These are phyloP conservation scores for Diadema setosum DNA, from an alignment of 35 echinoderm and acorn worm genomes.

Conservation along the genomic window DNA sequence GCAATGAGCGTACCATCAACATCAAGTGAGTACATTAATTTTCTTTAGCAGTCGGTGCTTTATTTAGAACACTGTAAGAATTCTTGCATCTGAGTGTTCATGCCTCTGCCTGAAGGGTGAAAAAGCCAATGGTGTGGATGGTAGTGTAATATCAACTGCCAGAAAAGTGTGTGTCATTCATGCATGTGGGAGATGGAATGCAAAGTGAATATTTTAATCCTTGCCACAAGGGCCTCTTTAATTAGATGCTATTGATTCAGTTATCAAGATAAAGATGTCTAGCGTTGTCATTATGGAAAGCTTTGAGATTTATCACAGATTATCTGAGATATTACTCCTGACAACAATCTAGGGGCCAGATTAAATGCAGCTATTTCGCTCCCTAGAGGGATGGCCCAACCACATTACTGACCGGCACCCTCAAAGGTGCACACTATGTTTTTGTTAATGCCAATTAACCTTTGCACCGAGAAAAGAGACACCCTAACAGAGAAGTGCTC, in stretches of 20 bases:
- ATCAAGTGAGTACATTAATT: slow-evolving; percentile 74
- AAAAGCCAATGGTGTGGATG: neutral
- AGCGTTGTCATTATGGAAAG: too few relatives aligned
- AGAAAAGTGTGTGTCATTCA: neutral
- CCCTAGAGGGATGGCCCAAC: too few relatives aligned
- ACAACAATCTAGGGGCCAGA: too few relatives aligned
- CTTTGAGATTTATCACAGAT: too few relatives aligned
- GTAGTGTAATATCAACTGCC: neutral
- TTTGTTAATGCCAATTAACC: too few relatives aligned
- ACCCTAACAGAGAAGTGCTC: too few relatives aligned
- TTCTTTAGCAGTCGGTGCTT: neutral
- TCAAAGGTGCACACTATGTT: too few relatives aligned
- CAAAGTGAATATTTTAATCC: neutral
- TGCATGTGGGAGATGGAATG: neutral
- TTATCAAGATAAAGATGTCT: neutral
- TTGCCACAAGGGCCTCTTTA: too few relatives aligned
- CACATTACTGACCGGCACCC: too few relatives aligned
- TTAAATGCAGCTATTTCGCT: too few relatives aligned
- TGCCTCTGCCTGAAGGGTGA: neutral
- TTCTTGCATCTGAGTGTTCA: neutral
- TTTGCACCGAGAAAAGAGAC: too few relatives aligned
- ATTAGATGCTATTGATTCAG: neutral
- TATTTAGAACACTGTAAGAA: neutral
- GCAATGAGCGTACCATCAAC: slow-evolving; percentile 94
- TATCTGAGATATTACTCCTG: too few relatives aligned